Base-by-base conservation (phyloP, 2,113 vertebrate species). In the Montifringilla adamsi region DNA sequence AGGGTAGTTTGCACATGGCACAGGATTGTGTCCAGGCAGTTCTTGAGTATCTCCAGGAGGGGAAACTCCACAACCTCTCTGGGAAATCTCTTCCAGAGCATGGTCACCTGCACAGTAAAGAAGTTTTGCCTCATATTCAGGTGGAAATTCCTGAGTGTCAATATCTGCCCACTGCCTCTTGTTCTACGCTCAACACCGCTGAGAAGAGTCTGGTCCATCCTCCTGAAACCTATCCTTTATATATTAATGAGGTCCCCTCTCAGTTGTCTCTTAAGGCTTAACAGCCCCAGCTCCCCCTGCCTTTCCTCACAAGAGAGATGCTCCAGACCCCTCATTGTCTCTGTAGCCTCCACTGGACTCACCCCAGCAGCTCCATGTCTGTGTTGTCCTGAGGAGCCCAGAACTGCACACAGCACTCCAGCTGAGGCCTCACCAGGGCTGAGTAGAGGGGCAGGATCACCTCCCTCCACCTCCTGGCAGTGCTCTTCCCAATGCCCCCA, bases 1-100 rank as follows among this genome's bases (percentile, higher is more conserved):
- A 50, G 27, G 22, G 18, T 23, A 13, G 58, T 37, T 27, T 1
- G 0, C 37, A 74, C 22, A 16, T 0, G 1, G 5, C 49, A 49
- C 5, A 80, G 35, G 41, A 41, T 2, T 50, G 31, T 18, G 15
- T 59, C 18, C 33, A 28, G 31, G 13, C 12, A 50, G 22, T 7
- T 50, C 50, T 4, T 43, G 35, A 80, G 1, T 35, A 56, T 15
- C 26, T 43, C 17, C 31, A 58, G 21, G 12, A 22, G 58, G 18
- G 17, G 14, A 56, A 7, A 64, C 14, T 43, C 26, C 9, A 73
- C 9, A 64, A 0, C 9, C 21, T 21, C 13, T 39, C 30, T 39
- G 11, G 14, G 1, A 5, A 64, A 5, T 11, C 26, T 72, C 26
- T 27, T 58, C 26, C 76, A 50, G 9, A 7, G 31, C 43, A 15